Percentiles rank a stretch among this genome's conserved stretches.
These are phyloP conservation scores for Centropristis striata DNA, from an alignment of 2,113 vertebrate species.

Conservation along the genomic window DNA sequence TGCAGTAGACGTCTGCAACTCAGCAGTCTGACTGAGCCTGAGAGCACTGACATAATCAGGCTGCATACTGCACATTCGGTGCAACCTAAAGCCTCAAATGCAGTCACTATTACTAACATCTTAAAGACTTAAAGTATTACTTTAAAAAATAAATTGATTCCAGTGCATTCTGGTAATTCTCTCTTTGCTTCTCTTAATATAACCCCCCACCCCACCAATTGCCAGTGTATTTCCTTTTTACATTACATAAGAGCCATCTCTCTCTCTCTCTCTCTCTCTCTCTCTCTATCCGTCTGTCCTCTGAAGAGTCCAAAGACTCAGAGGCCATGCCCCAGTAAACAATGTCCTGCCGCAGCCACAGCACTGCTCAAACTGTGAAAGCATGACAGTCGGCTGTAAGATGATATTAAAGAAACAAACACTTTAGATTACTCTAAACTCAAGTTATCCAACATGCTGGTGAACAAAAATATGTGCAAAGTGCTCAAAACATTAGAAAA, in stretches of 20 bases:
- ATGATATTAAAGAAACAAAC: conserved; percentile 2
- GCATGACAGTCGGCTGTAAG: neutral
- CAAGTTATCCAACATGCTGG: neutral
- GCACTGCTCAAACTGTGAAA: conserved; percentile 26
- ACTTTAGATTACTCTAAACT: neutral
- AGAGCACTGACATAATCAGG: neutral
- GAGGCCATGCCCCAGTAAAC: conserved; percentile 40
- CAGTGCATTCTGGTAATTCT: neutral
- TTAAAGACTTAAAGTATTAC: neutral
- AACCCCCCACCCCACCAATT: neutral
- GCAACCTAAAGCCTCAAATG: neutral
- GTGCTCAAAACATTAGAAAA: neutral
- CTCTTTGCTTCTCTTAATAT: neutral
- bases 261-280: neutral
- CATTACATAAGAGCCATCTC: conserved; percentile 15
- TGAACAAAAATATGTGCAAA: neutral
- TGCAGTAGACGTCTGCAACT: neutral
- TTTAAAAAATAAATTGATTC: neutral
- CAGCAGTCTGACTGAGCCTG: no score
- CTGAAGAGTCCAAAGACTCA: conserved; percentile 11
- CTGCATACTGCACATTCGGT: neutral
- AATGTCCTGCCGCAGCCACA: conserved; percentile 15
- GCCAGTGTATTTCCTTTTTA: conserved; percentile 29
- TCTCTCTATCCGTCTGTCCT: conserved; percentile 14
- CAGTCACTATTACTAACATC: neutral